These are phyloP conservation scores for Scolopax bukidnonensis DNA, from an alignment of 2,797 vertebrate genomes.

Conservation along the genomic window DNA sequence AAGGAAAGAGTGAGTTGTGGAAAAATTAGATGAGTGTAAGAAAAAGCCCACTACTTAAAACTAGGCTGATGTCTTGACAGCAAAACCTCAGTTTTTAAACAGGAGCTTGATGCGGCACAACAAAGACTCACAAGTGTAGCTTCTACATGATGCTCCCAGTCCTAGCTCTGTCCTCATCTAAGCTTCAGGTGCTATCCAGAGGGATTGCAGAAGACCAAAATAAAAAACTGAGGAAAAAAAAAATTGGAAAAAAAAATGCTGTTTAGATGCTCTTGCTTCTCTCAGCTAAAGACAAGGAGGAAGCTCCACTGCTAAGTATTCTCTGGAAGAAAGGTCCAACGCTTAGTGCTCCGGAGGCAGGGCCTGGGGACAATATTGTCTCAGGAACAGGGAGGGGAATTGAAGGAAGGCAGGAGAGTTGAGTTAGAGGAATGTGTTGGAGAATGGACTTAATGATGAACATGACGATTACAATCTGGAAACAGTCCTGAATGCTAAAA, in stretches of 20 bases:
- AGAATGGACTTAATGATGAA: not conserved
- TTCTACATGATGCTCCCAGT: not conserved
- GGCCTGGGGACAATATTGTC: not conserved
- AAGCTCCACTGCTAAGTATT: not conserved
- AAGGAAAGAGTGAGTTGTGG: not conserved
- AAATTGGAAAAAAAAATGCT: no score
- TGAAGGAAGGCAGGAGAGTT: not conserved
- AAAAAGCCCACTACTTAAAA: not conserved
- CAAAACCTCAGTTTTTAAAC: not conserved
- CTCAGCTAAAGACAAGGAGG: not conserved
- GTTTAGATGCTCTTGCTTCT: not conserved
- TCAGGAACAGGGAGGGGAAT: not conserved
- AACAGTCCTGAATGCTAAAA: not conserved
- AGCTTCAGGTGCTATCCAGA: not conserved
- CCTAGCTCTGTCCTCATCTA: not conserved
- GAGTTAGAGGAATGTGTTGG: not conserved
- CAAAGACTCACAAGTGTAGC: accelerated
- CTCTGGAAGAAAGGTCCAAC: not conserved
- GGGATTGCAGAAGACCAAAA: not conserved
- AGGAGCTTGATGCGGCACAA: not conserved
- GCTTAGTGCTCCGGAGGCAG: not conserved
- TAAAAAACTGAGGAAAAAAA: not conserved
- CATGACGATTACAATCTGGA: not conserved
- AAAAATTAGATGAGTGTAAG: not conserved
- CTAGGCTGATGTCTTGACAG: not conserved